A percentile compares a stretch with the other conserved stretches of the same genome.
These are phyloP conservation scores for Brotogeris chrysoptera DNA, from an alignment of 2,797 vertebrate genomes.

Conservation along the genomic window DNA sequence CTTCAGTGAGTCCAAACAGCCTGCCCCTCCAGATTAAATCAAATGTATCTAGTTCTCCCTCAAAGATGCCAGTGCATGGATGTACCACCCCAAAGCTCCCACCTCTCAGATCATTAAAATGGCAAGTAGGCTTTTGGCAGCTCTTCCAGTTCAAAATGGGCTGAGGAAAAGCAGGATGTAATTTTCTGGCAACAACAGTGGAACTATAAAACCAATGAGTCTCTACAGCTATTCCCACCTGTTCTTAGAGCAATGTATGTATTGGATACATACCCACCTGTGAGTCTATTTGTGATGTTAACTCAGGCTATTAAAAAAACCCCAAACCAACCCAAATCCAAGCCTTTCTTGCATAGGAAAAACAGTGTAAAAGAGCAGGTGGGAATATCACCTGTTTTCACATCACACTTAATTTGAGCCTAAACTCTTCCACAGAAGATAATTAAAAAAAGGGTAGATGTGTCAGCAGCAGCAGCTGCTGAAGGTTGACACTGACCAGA, in stretches of 20 bases:
- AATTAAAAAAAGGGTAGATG: neutral
- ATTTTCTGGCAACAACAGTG: constrained; percentile 2
- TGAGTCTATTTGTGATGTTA: neutral
- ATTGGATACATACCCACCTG: neutral
- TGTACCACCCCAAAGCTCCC: neutral
- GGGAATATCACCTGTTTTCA: neutral
- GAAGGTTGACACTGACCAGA: neutral
- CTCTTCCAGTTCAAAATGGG: neutral
- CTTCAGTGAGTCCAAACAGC: neutral
- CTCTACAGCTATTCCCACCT: constrained; percentile 12
- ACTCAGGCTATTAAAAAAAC: fast-evolving
- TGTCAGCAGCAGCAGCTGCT: neutral
- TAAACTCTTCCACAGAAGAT: neutral
- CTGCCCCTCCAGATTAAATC: neutral
- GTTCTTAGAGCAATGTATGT: neutral
- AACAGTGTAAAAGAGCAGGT: neutral
- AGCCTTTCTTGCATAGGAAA: neutral
- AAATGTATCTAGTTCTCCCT: neutral
- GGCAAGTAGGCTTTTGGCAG: neutral
- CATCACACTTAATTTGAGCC: neutral
- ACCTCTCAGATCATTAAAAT: neutral
- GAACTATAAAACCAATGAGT: neutral
- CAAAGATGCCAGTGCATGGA: neutral
- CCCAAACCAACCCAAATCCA: neutral
- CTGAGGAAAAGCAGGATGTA: neutral